phyloP scores from a whole-genome alignment of 2,797 vertebrate genomes.

The Bovichtus variegatus region DNA sequence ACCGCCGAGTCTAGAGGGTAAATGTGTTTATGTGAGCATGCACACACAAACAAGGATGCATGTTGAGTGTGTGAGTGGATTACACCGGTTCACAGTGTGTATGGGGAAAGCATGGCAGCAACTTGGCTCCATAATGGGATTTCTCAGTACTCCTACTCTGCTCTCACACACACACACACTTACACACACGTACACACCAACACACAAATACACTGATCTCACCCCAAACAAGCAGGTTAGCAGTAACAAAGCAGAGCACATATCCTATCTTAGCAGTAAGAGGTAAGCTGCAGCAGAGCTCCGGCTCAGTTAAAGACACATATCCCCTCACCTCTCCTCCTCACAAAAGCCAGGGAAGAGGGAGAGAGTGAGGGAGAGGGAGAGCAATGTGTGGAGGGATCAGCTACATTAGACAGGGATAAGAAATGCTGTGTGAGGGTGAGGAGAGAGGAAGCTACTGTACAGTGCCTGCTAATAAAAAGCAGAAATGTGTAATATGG shows the following conservation, averaged over 20 bases:
- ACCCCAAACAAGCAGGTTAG: constrained; percentile 82
- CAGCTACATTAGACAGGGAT: constrained; percentile 73
- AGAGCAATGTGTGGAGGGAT: constrained; percentile 53
- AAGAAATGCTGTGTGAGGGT: constrained; percentile 69
- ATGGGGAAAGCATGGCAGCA: constrained; percentile 77
- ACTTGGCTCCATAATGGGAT: constrained; percentile 85
- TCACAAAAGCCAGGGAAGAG: constrained; percentile 63
- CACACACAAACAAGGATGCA: constrained; percentile 70
- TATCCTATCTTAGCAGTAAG: constrained; percentile 75
- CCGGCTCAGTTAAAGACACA: constrained; percentile 78
- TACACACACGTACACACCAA: constrained; percentile 30
- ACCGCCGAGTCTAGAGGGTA: constrained; percentile 71
- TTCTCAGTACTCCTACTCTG: constrained; percentile 76
- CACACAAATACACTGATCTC: constrained; percentile 66
- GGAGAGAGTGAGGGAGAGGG: constrained; percentile 28
- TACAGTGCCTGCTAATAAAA: constrained; percentile 34
- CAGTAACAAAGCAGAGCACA: constrained; percentile 77
- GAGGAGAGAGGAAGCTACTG: constrained; percentile 50
- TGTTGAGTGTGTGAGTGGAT: constrained; percentile 84
- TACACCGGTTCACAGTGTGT: constrained; percentile 83
- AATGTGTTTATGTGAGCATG: constrained; percentile 52
- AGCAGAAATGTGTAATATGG: constrained; percentile 24
- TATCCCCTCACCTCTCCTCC: constrained; percentile 68
- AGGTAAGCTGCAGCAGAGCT: constrained; percentile 77
- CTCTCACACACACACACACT: constrained; percentile 7